phyloP scores from a whole-genome alignment of 2,888 invertebrate species.

The Xylota segnis region DNA sequence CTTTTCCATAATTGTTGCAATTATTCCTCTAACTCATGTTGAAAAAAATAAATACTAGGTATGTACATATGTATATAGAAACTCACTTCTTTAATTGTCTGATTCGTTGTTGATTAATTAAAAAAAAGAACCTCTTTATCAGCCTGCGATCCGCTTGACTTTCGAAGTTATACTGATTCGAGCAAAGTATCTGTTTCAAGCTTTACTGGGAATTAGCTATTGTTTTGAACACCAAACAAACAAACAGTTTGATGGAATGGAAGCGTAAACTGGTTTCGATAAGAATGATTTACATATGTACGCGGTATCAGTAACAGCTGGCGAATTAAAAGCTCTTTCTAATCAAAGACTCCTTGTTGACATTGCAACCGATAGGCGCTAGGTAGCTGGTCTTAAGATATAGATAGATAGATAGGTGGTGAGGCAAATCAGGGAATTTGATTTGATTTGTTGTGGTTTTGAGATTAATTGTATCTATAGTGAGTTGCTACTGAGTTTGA shows the following conservation, averaged over 20 bases:
- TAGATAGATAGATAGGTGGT: not conserved
- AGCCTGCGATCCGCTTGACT: not conserved
- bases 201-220: conserved; percentile 13
- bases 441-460: too few species aligned
- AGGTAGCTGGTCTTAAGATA: not conserved
- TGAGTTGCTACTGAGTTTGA: too few species aligned
- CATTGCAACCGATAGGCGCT: not conserved
- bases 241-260: not conserved
- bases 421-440: too few species aligned
- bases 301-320: not conserved
- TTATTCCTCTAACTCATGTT: not conserved
- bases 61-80: too few species aligned
- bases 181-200: not conserved
- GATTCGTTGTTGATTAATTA: not conserved
- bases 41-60: not conserved
- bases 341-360: not conserved
- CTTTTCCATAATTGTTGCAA: not conserved
- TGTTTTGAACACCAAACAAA: not conserved
- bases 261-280: not conserved
- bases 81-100: conserved; percentile 3
- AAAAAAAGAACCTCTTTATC: not conserved
- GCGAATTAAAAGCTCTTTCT: not conserved
- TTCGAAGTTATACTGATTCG: conserved; percentile 28
- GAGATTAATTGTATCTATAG: too few species aligned
- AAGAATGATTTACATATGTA: not conserved